Base-by-base conservation (phyloP, 1,140 invertebrate genomes). In the Apis cerana region DNA sequence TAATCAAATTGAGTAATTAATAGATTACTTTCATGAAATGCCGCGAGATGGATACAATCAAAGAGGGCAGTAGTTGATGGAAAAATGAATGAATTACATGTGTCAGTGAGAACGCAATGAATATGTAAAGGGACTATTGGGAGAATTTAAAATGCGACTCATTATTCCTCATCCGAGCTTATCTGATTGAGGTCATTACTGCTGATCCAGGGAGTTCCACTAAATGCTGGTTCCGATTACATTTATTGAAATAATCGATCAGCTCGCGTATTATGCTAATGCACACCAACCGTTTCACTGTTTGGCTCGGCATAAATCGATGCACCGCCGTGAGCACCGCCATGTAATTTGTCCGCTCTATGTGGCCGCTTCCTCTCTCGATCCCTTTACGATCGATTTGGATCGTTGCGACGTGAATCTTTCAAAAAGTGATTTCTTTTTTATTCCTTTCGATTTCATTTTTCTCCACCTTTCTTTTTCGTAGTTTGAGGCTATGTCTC, bases 191-290 rank as follows among this genome's bases (percentile, higher is more conserved):
- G 33, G 62, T 61, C 61, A 64, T 72, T 82, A 85, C 48, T 67
- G 21, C 48, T 21, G 78, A 75, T 86, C 83, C 62, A 61, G n/a
- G 11, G 52, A 80, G n/a, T 52, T 54, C 62, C 27, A 43, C 17
- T 86, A 87, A 87, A 56, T 61, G 61, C 71, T n/a, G 75, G 85
- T 80, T 83, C 56, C 27, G 72, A 80, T 87, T 84, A 84, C 85
- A 69, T 80, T 87, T 87, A 87, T 87, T 87, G 85, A 84, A 80
- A 84, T 85, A 84, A 87, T 87, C 54, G 71, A 81, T 86, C 85
- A 58, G 13, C 56, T 68, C 48, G 17, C 52, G 72, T 80, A 82
- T 82, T 82, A 82, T 82, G 80, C 75, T 78, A 82, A 82, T 82
- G 17, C 54, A 15, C 59, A 5, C 23, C 64, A n/a, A 27, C n/a